Conservation (phyloP, 2,797 vertebrate species). For the Triplophysa bombifrons region DNA sequence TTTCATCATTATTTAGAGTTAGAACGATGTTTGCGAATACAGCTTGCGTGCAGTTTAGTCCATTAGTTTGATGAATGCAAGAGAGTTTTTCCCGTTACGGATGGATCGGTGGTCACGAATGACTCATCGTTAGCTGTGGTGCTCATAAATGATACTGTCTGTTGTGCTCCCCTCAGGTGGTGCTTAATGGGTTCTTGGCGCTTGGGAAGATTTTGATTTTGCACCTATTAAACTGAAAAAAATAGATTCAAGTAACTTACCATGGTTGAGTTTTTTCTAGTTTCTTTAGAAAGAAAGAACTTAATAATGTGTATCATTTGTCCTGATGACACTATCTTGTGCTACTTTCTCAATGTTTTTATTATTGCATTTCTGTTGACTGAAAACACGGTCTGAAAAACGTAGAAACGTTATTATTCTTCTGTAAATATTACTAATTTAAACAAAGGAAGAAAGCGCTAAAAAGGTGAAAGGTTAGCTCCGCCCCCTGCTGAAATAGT, state of each 20-base stretch:
- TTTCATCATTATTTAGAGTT: slow-evolving; percentile 34
- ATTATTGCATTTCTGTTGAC: too few relatives aligned
- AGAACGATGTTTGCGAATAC: slow-evolving; percentile 20
- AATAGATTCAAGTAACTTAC: neutral
- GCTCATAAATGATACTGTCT: neutral
- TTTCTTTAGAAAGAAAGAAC: neutral
- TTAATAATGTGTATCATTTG: neutral
- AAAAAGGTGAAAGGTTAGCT: too few relatives aligned
- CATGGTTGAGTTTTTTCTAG: neutral
- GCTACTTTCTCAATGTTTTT: neutral
- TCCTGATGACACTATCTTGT: neutral
- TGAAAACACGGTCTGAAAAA: too few relatives aligned
- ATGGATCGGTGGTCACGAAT: slow-evolving; percentile 30
- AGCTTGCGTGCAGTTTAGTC: slow-evolving; percentile 10
- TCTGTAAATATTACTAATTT: too few relatives aligned
- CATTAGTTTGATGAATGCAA: slow-evolving; percentile 34
- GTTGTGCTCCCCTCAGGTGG: neutral
- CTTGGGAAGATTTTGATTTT: slow-evolving; percentile 4
- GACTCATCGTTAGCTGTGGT: slow-evolving; percentile 6
- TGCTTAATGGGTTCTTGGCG: neutral
- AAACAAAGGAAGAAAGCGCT: too few relatives aligned
- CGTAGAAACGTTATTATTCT: too few relatives aligned
- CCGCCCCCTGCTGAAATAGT: too few relatives aligned
- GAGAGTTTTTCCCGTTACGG: slow-evolving; percentile 11
- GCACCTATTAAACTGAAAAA: neutral